Base-by-base conservation (phyloP, 2,113 vertebrate species). In the Lontra canadensis region DNA sequence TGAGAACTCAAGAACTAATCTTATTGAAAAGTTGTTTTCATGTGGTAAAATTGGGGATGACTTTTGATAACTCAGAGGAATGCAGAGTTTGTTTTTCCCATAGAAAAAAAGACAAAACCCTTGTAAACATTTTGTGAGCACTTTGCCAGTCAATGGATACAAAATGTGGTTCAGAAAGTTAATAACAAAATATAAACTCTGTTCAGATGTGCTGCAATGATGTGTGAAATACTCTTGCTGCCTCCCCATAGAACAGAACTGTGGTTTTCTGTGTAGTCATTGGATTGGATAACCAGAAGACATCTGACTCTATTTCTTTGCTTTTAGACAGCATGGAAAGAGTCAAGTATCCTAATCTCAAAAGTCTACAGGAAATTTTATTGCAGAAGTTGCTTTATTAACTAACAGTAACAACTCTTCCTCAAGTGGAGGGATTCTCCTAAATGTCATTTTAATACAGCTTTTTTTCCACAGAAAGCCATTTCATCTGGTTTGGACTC, bases 1-100 rank as follows among this genome's bases (percentile, higher is more conserved):
- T 89, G 29, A 95, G 21, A 87, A 55, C 1, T 89, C 84, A 88
- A 96, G 25, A 82, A 86, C 3, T 79, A 18, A 86, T 91, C 23
- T 88, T 91, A 88, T 21, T 86, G 47, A 76, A 90, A 97, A 94
- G n/a, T 47, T 92, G 11, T 74, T 88, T 93, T 91, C 44, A 81
- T 34, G 20, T 89, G 29, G 52, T 78, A 95, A 88, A 93, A 90
- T 74, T 97, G 36, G 25, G 36, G 42, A 36, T 85, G 84, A 57
- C 42, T 97, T 97, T 94, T 55, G 71, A 21, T 20, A 86, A 93
- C 31, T 96, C 36, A 65, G 18, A 39, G 36, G 52, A 78, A 95
- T 57, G 14, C 34, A 79, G 59, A 78, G 36, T 85, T 90, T 85
- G 36, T 79, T 94, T 69, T 96, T 93, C 18, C 49, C 8, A 71